phyloP scores from a whole-genome alignment of 2,797 vertebrate genomes.

The Anniella stebbinsi region DNA sequence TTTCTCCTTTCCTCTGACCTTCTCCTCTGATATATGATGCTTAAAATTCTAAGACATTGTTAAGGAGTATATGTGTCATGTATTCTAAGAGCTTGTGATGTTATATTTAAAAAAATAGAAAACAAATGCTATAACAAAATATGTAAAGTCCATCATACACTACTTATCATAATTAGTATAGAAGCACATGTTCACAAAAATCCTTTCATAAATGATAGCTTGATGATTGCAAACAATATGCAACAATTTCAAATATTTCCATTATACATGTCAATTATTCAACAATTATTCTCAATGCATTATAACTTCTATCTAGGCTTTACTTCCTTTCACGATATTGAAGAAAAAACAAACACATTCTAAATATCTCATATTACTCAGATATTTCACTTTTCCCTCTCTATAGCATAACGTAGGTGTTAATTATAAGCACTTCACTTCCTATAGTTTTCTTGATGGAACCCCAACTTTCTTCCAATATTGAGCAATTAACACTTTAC shows the following conservation, averaged over 20 bases:
- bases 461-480: not conserved
- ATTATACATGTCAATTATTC: not conserved
- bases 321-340: not conserved
- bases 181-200: not conserved
- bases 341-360: not conserved
- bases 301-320: not conserved
- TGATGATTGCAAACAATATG: not conserved
- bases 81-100: not conserved
- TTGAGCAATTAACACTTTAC: not conserved
- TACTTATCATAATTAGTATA: not conserved
- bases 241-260: not conserved
- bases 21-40: not conserved
- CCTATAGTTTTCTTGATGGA: not conserved
- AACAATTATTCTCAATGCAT: not conserved
- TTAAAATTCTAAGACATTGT: not conserved
- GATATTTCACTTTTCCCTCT: not conserved
- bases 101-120: not conserved
- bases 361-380: not conserved
- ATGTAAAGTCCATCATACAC: not conserved
- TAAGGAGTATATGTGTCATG: not conserved
- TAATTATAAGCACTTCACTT: not conserved
- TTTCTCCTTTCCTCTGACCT: no score
- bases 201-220: not conserved
- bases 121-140: not conserved
- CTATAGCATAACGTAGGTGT: not conserved